phyloP scores from a whole-genome alignment of 2,797 vertebrate species.

The Pygocentrus nattereri region DNA sequence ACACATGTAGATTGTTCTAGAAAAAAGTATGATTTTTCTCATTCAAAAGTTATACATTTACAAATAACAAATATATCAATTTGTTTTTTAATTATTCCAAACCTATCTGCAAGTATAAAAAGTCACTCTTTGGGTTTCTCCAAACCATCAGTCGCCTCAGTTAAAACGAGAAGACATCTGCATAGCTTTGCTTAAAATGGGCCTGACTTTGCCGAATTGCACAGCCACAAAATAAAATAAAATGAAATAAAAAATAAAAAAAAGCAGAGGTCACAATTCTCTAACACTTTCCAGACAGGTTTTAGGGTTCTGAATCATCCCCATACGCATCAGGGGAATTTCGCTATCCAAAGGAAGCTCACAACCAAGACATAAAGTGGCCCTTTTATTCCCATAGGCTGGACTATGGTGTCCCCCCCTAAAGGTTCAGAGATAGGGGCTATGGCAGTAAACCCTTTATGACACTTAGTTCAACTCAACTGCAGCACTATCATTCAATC shows the following conservation, averaged over 20 bases:
- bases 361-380: slow-evolving; percentile 66
- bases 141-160: slow-evolving; percentile 71
- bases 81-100: slow-evolving; percentile 61
- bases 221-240: slow-evolving; percentile 16
- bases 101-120: slow-evolving; percentile 71
- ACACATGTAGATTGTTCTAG: slow-evolving; percentile 49
- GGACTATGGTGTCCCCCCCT: slow-evolving; percentile 19
- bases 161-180: slow-evolving; percentile 77
- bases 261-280: slow-evolving; percentile 40
- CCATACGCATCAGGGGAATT: neutral
- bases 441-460: slow-evolving; percentile 71
- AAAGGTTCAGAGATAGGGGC: slow-evolving; percentile 63
- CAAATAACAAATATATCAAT: slow-evolving; percentile 84
- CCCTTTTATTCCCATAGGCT: slow-evolving; percentile 47
- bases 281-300: slow-evolving; percentile 43
- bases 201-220: slow-evolving; percentile 51
- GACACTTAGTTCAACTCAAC: neutral
- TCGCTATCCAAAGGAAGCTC: slow-evolving; percentile 69
- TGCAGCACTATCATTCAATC: slow-evolving; percentile 16
- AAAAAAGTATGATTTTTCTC: slow-evolving; percentile 69
- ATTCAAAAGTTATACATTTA: slow-evolving; percentile 73
- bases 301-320: slow-evolving; percentile 1
- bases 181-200: slow-evolving; percentile 80
- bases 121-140: slow-evolving; percentile 83
- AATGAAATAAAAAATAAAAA: slow-evolving; percentile 13